These are phyloP conservation scores for Drosophila punjabiensis DNA, from an alignment of 1,140 invertebrate genomes.

Conservation along the genomic window DNA sequence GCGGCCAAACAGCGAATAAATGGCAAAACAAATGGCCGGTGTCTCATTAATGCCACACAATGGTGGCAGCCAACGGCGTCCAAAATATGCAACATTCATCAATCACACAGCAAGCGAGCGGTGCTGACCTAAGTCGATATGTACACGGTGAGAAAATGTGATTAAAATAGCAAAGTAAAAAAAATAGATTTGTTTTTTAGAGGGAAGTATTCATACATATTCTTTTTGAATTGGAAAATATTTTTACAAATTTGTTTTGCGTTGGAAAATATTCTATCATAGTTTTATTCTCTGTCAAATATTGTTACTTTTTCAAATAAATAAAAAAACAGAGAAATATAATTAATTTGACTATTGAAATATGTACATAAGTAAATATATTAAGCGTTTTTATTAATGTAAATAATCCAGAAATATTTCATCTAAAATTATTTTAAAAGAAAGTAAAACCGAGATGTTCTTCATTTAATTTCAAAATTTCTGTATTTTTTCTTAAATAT, in stretches of 20 bases:
- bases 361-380: too few species aligned
- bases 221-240: background rate
- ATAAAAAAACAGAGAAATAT: background rate
- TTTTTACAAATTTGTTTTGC: background rate
- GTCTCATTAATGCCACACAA: slow-evolving; percentile 82
- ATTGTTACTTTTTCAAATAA: background rate
- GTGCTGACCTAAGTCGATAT: slow-evolving; percentile 33
- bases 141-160: slow-evolving; percentile 6
- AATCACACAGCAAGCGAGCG: slow-evolving; percentile 70
- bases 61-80: slow-evolving; percentile 72
- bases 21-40: slow-evolving; percentile 77
- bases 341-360: too few species aligned
- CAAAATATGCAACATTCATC: slow-evolving; percentile 83
- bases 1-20: slow-evolving; percentile 45
- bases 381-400: too few species aligned
- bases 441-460: too few species aligned
- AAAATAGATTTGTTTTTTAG: background rate
- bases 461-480: too few species aligned
- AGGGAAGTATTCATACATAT: background rate
- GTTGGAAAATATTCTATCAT: background rate
- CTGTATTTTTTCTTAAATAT: too few species aligned
- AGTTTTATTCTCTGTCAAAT: fast-evolving
- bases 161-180: background rate
- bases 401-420: too few species aligned
- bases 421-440: too few species aligned